A percentile compares a stretch with the other conserved stretches of the same genome.
Conservation (phyloP, 2,797 vertebrate genomes). For the Merluccius polli region DNA sequence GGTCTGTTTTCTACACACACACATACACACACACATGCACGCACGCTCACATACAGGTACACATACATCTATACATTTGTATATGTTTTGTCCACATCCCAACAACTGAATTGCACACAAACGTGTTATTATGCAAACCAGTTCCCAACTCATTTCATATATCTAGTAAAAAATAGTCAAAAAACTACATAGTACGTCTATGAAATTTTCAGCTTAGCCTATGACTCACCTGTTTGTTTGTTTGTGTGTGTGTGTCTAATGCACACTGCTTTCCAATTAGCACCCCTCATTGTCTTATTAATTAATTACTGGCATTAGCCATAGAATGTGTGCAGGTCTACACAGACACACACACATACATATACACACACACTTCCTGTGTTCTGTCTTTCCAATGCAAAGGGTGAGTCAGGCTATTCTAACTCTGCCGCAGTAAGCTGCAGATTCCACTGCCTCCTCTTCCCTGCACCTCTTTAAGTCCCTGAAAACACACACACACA, state of each 20-base stretch:
- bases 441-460: slow-evolving; percentile 19
- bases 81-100: background rate
- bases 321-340: slow-evolving; percentile 25
- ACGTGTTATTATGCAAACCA: background rate
- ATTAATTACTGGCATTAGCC: slow-evolving; percentile 49
- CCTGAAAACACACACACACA: slow-evolving; percentile 3
- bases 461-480: slow-evolving; percentile 15
- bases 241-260: slow-evolving; percentile 7
- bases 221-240: slow-evolving; percentile 37
- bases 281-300: slow-evolving; percentile 41
- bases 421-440: slow-evolving; percentile 26
- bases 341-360: slow-evolving; percentile 19
- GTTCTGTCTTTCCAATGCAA: slow-evolving; percentile 31
- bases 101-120: background rate
- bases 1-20: slow-evolving; percentile 65
- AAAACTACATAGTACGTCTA: background rate
- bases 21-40: background rate
- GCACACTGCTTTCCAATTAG: slow-evolving; percentile 28
- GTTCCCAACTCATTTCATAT: too few species aligned
- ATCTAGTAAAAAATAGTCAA: too few species aligned
- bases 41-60: background rate
- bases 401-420: slow-evolving; percentile 40
- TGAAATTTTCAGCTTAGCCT: slow-evolving; percentile 17
- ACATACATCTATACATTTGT: background rate
- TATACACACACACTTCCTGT: background rate